phyloP scores from a whole-genome alignment of 2,888 invertebrate genomes.

The Sarcophaga rosellei region DNA sequence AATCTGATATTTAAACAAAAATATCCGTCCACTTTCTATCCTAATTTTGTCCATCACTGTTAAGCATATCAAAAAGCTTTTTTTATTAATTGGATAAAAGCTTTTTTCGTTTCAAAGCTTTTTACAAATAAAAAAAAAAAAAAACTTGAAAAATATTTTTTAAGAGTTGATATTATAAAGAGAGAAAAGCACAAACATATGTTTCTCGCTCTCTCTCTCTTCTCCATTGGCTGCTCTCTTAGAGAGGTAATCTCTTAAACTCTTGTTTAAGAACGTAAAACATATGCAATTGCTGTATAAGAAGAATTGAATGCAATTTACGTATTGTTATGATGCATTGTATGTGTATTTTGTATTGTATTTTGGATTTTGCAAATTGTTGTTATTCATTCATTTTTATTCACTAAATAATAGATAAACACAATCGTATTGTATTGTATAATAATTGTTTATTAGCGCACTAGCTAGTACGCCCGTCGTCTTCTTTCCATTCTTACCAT shows the following conservation, averaged over 20 bases:
- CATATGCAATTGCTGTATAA: too few species aligned
- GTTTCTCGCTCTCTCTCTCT: too few species aligned
- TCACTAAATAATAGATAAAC: slow-evolving; percentile 12
- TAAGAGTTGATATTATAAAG: too few species aligned
- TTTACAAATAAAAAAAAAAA: neutral
- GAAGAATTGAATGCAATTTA: too few species aligned
- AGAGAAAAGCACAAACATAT: too few species aligned
- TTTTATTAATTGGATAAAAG: neutral
- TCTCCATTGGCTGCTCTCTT: too few species aligned
- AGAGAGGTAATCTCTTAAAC: too few species aligned
- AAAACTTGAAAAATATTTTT: too few species aligned
- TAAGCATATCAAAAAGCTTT: neutral
- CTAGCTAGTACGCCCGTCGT: neutral
- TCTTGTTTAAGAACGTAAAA: too few species aligned
- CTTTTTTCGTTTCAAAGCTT: neutral
- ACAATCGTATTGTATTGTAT: slow-evolving; percentile 57
- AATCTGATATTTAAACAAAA: too few species aligned
- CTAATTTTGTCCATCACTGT: neutral
- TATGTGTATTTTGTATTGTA: neutral
- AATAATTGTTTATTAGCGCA: slow-evolving; percentile 56
- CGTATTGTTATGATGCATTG: too few species aligned
- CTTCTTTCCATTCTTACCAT: neutral
- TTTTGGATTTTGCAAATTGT: slow-evolving; percentile 22
- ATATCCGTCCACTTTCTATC: too few species aligned
- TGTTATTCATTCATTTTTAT: slow-evolving; percentile 31